Base-by-base conservation (phyloP, 2,888 invertebrate species). In the Maniola hyperantus region DNA sequence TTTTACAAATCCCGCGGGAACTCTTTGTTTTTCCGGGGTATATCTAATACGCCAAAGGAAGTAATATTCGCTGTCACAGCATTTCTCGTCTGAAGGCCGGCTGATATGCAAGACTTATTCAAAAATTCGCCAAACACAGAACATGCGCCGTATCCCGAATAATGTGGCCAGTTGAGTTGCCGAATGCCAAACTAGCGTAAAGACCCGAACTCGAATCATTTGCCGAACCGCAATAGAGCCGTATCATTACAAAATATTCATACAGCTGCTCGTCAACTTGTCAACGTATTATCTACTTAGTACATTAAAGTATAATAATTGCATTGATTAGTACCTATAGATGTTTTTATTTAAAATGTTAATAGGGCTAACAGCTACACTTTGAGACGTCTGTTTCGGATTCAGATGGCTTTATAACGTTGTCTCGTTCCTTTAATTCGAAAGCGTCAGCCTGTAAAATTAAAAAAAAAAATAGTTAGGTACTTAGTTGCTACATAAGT, bases 321-420 rank as follows among this genome's bases (percentile, higher is more conserved):
- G 60, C 34, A 36, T 36, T 36, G 39, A 20, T 36, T 61, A 48
- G 11, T 42, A 33, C 34, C 48, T 11, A 26, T 11, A 51, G 39
- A 26, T 42, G 39, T 5, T 39, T 1, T 51, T 61, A 5, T 26
- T 15, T 26, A 61, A 42, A 50, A 33, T 18, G 33, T 10, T 20
- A 20, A 39, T 26, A 11, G 33, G 20, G 82, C 81, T 92, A 92
- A 87, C 92, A 92, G 76, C 85, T 87, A 81, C 92, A 92, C 75
- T 91, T 92, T 70, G 91, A 91, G 71, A 85, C 91, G 72, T 92
- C 91, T 66, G 90, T 85, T 76, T 92, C 90, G 13, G 91, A 90
- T 76, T 91, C 91, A n/a, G 90, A 88, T 70, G 92, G 83, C 67
- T 92, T 91, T 73, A 92, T 87, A 46, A 91, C 87, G 78, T 82